Evolutionary conservation across 2,888 invertebrate genomes (phyloP).

Genomic region (Psylliodes chrysocephalus): DNA sequence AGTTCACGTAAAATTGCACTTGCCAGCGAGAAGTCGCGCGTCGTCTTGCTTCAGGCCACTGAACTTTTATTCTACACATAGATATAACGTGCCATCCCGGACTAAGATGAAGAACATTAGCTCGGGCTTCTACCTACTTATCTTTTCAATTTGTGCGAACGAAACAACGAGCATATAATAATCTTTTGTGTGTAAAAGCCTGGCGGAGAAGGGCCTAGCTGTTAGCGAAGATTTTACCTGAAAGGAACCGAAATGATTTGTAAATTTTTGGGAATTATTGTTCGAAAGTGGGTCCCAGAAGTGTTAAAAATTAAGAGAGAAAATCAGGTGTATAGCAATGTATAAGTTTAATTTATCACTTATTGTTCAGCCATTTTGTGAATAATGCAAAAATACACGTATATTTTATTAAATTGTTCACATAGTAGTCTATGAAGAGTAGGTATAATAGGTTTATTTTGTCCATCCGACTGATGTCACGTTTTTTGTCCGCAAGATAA

Average conservation of each 20-base stretch:
- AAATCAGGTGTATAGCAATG: no score
- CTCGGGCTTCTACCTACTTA: conserved; percentile 16
- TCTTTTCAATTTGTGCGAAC: conserved; percentile 29
- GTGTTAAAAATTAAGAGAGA: no score
- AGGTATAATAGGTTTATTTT: no score
- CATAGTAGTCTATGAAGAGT: no score
- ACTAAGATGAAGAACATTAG: conserved; percentile 9
- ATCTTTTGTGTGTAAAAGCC: neutral
- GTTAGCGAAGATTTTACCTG: neutral
- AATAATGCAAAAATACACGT: no score
- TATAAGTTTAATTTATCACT: no score
- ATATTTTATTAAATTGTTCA: no score
- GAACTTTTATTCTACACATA: conserved; percentile 27
- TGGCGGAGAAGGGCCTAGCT: neutral
- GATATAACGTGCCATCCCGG: conserved; percentile 7
- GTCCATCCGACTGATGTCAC: no score
- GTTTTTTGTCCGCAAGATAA: no score
- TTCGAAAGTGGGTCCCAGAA: conserved; percentile 11
- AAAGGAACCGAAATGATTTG: conserved; percentile 5
- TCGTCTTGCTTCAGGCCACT: conserved; percentile 24
- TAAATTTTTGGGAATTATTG: neutral
- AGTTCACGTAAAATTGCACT: conserved; percentile 20
- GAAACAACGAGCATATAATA: neutral
- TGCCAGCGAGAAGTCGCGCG: conserved; percentile 4
- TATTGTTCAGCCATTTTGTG: no score